Evolutionary conservation across 2,888 invertebrate species (phyloP), one percentile per base, ranked within the genome.

Genomic region (Plebejus anna): DNA sequence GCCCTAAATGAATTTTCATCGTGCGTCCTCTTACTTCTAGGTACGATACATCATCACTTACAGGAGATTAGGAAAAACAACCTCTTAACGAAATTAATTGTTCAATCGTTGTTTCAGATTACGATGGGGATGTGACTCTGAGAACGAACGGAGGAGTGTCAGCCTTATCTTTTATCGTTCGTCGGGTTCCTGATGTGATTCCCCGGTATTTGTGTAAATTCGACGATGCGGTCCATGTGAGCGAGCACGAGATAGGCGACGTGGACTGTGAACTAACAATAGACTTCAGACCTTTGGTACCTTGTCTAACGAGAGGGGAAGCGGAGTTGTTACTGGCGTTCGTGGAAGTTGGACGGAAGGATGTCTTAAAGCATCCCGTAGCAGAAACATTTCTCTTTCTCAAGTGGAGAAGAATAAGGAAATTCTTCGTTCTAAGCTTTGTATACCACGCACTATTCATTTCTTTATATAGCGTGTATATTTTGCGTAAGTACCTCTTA

Each of bases 211-310:
- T 96, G 75, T 90, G 94, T 73, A 96, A 97, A 84, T 94, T 97
- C 71, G 97, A 97, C 82, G 94, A 96, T 59, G 96, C 97, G 0
- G 96, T 97, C 16, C 96, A 96, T 81, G 94, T 97, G 7, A 97
- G 96, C 82, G 97, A 97, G 83, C 97, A 97, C 82, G 97, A 98
- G 85, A 94, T 97, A 38, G 97, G 97, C 0, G 97, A 98, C 82
- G 97, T 97, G 0, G 97, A 98, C 84, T 97, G 97, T 82, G 97
- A 97, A 86, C 94, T 97, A 2, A 96, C 94, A 80, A 83, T 94
- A 81, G 86, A 94, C 88, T 94, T 96, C 87, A 86, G 94, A 84
- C 88, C 96, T 76, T 87, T 96, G 80, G 95, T 97, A 80, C 95
- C 96, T 75, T 89, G 94, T 80, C 82, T 95, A 70, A 91, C 95